A percentile compares a stretch with the other conserved stretches of the same genome.
Conservation (phyloP, 2,113 vertebrate genomes). For the Salvelinus fontinalis region DNA sequence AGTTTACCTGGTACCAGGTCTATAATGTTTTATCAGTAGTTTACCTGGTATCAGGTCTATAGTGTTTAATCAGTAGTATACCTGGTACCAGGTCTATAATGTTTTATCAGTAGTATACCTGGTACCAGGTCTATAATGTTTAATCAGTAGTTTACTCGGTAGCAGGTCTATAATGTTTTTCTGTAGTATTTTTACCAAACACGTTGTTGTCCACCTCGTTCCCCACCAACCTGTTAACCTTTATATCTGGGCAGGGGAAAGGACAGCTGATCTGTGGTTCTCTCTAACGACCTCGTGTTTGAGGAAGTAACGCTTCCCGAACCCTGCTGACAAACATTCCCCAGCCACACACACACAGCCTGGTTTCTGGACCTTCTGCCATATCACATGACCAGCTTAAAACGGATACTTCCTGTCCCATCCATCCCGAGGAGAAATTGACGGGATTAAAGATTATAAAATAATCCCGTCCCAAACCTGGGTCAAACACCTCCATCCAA, state of each 20-base stretch:
- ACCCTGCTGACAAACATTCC: slow-evolving; percentile 20
- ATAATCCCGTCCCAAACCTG: slow-evolving; percentile 49
- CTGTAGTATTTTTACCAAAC: neutral
- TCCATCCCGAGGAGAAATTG: slow-evolving; percentile 32
- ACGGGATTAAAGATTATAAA: slow-evolving; percentile 52
- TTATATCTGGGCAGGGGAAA: neutral
- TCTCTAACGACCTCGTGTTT: neutral
- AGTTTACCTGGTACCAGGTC: too few species aligned
- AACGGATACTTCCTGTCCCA: slow-evolving; percentile 48
- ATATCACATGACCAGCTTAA: slow-evolving; percentile 37
- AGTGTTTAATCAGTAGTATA: too few species aligned
- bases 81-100: too few species aligned
- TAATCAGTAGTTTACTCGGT: too few species aligned
- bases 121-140: too few species aligned
- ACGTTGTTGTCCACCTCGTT: neutral
- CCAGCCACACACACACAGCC: slow-evolving; percentile 7
- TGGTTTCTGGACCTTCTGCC: slow-evolving; percentile 7
- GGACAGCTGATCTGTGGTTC: neutral
- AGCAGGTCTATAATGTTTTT: too few species aligned
- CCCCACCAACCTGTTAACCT: neutral
- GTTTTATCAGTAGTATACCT: too few species aligned
- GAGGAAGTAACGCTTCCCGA: slow-evolving; percentile 34
- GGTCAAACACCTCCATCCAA: slow-evolving; percentile 48
- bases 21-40: too few species aligned
- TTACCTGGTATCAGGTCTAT: too few species aligned